Conservation (phyloP, 2,113 vertebrate genomes). For the Phyllostomus discolor region DNA sequence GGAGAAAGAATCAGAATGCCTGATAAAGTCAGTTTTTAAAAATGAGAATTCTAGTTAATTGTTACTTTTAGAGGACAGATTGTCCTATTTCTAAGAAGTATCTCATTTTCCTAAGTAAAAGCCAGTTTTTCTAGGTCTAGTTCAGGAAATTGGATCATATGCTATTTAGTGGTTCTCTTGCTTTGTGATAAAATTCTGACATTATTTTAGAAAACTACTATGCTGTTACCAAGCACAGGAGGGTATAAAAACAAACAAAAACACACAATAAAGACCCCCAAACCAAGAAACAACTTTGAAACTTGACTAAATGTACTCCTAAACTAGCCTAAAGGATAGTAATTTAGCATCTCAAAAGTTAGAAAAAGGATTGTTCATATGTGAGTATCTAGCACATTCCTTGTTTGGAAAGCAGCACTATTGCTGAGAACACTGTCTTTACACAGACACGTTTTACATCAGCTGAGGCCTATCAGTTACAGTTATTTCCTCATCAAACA, state of each 20-base stretch:
- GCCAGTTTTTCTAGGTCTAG: not conserved
- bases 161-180: not conserved
- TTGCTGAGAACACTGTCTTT: not conserved
- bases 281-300: not conserved
- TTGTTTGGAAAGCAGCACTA: not conserved
- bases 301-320: not conserved
- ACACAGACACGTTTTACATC: not conserved
- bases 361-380: not conserved
- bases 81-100: slow-evolving; percentile 27
- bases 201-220: not conserved
- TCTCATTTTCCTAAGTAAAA: slow-evolving; percentile 27
- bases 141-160: not conserved
- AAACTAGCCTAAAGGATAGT: not conserved
- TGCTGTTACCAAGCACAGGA: not conserved
- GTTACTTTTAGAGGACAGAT: not conserved
- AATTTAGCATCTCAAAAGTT: not conserved
- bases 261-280: not conserved
- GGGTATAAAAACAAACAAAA: not conserved
- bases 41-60: slow-evolving; percentile 37
- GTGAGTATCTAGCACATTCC: not conserved
- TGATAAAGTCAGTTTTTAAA: slow-evolving; percentile 26
- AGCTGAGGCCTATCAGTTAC: not conserved
- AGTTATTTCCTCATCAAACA: slow-evolving; percentile 17
- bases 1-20: not conserved
- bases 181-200: slow-evolving; percentile 13